Base-by-base conservation (phyloP, 1,140 invertebrate genomes). In the Sminthurides bifidus region DNA sequence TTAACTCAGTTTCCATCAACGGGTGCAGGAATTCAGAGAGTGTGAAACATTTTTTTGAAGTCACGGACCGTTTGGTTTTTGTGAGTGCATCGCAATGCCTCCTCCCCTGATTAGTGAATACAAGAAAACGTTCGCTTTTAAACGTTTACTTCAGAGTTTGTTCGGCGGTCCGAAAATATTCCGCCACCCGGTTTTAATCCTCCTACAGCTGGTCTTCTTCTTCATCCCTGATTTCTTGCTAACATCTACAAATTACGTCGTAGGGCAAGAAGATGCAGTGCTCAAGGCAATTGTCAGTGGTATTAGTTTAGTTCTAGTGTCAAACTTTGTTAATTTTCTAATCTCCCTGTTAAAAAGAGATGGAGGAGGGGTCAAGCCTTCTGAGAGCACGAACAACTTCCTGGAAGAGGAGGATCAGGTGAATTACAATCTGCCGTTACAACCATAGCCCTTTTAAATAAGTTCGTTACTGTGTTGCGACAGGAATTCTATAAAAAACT, bases 81-180 rank as follows among this genome's bases (percentile, higher is more conserved):
- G 12, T 8, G 19, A 21, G 12, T 19, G 23, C 31, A 21, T 33
- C n/a, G n/a, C n/a, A 51, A 61, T 61, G 59, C 45, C 55, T 41
- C 59, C 59, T 23, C 59, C 59, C 35, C 29, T 61, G 5, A 58
- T 61, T 24, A 54, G 37, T n/a, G 24, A 46, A 10, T 61, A 61
- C 40, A 61, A 61, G 37, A 54, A 46, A 29, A 43, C 26, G 15
- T 61, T 61, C 27, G 52, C 48, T 8, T 27, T 58, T 10, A 51
- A 56, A 46, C 26, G 59, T 24, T 31, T 61, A 30, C 40, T 19
- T 17, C 55, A 61, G 52, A 58, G 55, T 6, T 58, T 61, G 21
- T n/a, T 58, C 3, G 59, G 59, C 5, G 59, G 59, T 10, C 38
- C 49, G 2, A 54, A 38, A 29, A 19, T 61, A 27, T 44, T 44